Evolutionary conservation across 92 coral and sea anemone genomes (phyloP), one percentile per base, ranked within the genome.

Genomic region (Phymanthus crucifer): DNA sequence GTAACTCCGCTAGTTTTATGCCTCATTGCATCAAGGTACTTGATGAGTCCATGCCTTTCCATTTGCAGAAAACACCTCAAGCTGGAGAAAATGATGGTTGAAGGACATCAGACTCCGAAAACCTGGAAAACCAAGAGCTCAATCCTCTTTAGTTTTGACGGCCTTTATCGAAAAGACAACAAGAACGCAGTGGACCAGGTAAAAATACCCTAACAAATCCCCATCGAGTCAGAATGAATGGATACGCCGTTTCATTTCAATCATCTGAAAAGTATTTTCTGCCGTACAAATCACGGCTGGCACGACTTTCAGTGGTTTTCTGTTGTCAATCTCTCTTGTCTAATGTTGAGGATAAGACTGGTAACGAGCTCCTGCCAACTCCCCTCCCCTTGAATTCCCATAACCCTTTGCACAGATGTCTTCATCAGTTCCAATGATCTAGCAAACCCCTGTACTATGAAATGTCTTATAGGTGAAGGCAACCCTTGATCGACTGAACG

Each of bases 81-180:
- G 16, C 45, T 69, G 16, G n/a, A 34, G 73, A 24, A 57, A 6
- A 32, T 76, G 21, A 24, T 23, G 26, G 8, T 57, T 16, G 64
- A 66, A 26, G 0, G 13, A 31, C 33, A 31, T 18, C 8, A 17
- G 0, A 16, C 48, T 35, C 13, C 16, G 5, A 19, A 29, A 4
- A 48, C 18, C 24, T 58, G 45, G 69, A 64, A 38, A 2, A 16
- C 33, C 29, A 77, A 38, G 26, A 77, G 57, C 35, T 77, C 81
- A 6, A 24, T 58, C 8, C 57, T 64, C 72, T 77, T 77, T 40
- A 77, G 81, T 34, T 77, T 77, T 64, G 81, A 77, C 6, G 81
- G 81, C 23, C 58, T 77, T 37, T 61, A 69, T 58, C 67, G 26
- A 40, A 69, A 48, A 9, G 57, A 54, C 57, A 35, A 37, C 7